Evolutionary conservation across 2,888 invertebrate species (phyloP).

Genomic region (Oscheius myriophilus): DNA sequence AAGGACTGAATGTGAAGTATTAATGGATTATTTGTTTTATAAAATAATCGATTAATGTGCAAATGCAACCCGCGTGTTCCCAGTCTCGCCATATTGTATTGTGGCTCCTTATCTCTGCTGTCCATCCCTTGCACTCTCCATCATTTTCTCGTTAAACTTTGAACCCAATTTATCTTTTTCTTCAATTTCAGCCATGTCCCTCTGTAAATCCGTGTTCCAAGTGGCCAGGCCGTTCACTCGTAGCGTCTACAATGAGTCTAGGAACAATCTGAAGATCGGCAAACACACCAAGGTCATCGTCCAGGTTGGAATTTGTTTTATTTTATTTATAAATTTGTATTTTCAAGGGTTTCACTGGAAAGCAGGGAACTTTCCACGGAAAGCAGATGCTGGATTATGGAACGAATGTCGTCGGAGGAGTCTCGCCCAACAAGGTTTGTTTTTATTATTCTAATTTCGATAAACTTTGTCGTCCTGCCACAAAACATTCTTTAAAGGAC

Average conservation of each 20-base stretch:
- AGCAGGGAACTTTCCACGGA: slow-evolving; percentile 77
- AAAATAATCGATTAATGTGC: too few species aligned
- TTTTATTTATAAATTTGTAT: slow-evolving; percentile 12
- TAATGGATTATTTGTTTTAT: too few species aligned
- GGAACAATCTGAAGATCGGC: slow-evolving; percentile 52
- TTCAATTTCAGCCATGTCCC: slow-evolving; percentile 18
- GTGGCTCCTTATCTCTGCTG: too few species aligned
- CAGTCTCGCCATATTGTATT: too few species aligned
- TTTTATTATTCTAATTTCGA: background rate
- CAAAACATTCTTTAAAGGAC: background rate
- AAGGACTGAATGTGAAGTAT: too few species aligned
- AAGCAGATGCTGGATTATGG: slow-evolving; percentile 99
- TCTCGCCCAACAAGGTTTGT: slow-evolving; percentile 71
- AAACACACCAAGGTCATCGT: slow-evolving; percentile 57
- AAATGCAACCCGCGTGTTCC: too few species aligned
- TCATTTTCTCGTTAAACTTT: too few species aligned
- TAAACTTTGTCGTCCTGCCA: background rate
- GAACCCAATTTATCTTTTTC: too few species aligned
- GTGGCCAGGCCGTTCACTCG: slow-evolving; percentile 28
- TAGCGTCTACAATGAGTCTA: slow-evolving; percentile 51
- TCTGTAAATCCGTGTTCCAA: slow-evolving; percentile 25
- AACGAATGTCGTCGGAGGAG: slow-evolving; percentile 89
- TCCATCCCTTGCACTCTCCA: too few species aligned
- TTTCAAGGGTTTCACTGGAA: slow-evolving; percentile 56
- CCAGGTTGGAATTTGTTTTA: slow-evolving; percentile 39